Base-by-base conservation (phyloP, 2,888 invertebrate species). In the Psococerastis gibbosa region DNA sequence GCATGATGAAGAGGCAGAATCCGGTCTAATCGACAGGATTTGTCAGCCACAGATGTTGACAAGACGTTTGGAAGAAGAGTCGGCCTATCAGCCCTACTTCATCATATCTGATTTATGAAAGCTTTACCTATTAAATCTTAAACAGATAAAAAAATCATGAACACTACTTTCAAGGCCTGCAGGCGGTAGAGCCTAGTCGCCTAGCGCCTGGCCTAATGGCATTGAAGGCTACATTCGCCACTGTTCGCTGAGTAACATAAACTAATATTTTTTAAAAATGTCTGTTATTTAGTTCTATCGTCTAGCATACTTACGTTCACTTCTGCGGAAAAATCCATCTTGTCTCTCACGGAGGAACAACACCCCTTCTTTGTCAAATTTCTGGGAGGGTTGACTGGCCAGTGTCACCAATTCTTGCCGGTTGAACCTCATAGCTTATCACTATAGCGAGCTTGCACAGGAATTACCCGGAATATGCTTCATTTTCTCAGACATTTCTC, bases 401-500 rank as follows among this genome's bases (percentile, higher is more conserved):
- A 92, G 65, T 45, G 80, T 76, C 51, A 77, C 70, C 55, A 94
- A 65, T 64, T 91, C 92, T 60, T 82, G 79, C 61, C 81, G 83
- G 63, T 92, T 92, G 63, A 82, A 89, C 62, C 89, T 74, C 92
- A 92, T 91, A n/a, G n/a, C n/a, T n/a, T 51, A n/a, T n/a, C n/a
- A n/a, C n/a, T n/a, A n/a, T n/a, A n/a, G n/a, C n/a, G n/a, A n/a
- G 27, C 11, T 27, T 27, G 6, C 27, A 27, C 27, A 27, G 27
- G n/a, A n/a, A n/a, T n/a, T n/a, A n/a, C n/a, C n/a, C n/a, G n/a
- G n/a, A n/a, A n/a, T n/a, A n/a, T n/a, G n/a, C n/a, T n/a, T n/a
- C n/a, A n/a, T n/a, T n/a, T n/a, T n/a, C n/a, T n/a, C n/a, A n/a
- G n/a, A n/a, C n/a, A n/a, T n/a, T n/a, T n/a, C n/a, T n/a, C n/a